A percentile compares a stretch with the other conserved stretches of the same genome.
Conservation (phyloP, 2,797 vertebrate species). For the Agapornis canus region DNA sequence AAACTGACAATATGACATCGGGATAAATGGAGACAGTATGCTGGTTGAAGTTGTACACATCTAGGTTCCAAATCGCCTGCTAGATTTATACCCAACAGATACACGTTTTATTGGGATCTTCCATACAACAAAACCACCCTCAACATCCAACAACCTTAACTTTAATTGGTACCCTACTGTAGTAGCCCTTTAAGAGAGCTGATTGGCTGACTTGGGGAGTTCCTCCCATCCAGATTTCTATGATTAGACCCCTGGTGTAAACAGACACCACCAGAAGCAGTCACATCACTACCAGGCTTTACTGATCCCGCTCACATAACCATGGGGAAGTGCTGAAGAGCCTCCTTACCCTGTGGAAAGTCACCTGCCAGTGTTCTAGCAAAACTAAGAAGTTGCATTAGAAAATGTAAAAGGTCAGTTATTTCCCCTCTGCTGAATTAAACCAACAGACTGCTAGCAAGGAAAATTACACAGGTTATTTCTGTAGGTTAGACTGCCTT, state of each 20-base stretch:
- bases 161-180: background rate
- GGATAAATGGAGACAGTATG: background rate
- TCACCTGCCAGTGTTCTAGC: background rate
- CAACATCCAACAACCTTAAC: background rate
- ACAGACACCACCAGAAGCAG: conserved; percentile 14
- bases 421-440: background rate
- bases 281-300: background rate
- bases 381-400: background rate
- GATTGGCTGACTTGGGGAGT: background rate
- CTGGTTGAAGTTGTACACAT: background rate
- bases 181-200: background rate
- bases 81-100: background rate
- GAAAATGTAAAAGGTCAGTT: background rate
- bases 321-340: background rate
- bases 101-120: background rate
- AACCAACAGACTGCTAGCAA: background rate
- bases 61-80: background rate
- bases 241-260: background rate
- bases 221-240: background rate
- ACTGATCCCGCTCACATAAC: background rate
- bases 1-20: background rate
- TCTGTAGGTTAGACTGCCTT: background rate
- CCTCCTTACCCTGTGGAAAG: background rate
- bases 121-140: background rate
- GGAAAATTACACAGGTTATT: background rate